These are phyloP conservation scores for Sphinx pinastri DNA, from an alignment of 2,888 invertebrate genomes.

Conservation along the genomic window DNA sequence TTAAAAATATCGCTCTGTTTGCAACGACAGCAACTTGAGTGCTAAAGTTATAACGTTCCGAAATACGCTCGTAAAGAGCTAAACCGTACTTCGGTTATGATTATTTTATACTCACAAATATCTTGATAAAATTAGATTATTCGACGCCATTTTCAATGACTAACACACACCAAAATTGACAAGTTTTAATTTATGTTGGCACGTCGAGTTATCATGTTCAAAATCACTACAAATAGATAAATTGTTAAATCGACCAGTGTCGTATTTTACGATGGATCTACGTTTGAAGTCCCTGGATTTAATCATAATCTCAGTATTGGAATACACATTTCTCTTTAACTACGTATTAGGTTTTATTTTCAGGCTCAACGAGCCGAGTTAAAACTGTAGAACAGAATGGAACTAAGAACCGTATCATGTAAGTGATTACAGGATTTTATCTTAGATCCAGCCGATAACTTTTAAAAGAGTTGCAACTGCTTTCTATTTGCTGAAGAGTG, in stretches of 20 bases:
- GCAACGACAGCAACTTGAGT: slow-evolving; percentile 35
- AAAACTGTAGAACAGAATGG: neutral
- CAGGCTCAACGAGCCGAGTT: neutral
- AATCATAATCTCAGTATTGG: neutral
- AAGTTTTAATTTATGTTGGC: neutral
- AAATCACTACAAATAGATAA: neutral
- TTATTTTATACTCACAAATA: neutral
- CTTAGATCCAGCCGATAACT: neutral
- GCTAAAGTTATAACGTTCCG: slow-evolving; percentile 49
- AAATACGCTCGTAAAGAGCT: slow-evolving; percentile 54
- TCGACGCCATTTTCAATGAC: neutral
- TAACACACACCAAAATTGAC: neutral
- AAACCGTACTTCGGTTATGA: neutral
- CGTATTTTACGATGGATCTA: neutral
- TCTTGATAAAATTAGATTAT: neutral
- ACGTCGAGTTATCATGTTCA: no score
- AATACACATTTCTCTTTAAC: neutral
- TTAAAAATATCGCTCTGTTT: neutral
- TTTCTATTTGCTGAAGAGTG: neutral
- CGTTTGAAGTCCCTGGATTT: neutral
- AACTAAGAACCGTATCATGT: neutral
- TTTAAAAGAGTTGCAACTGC: neutral
- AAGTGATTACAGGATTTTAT: neutral
- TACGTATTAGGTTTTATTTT: neutral
- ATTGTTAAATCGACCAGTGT: neutral